These are phyloP conservation scores for Pantherophis alleghaniensis DNA, from an alignment of 2,797 vertebrate species.

Conservation along the genomic window DNA sequence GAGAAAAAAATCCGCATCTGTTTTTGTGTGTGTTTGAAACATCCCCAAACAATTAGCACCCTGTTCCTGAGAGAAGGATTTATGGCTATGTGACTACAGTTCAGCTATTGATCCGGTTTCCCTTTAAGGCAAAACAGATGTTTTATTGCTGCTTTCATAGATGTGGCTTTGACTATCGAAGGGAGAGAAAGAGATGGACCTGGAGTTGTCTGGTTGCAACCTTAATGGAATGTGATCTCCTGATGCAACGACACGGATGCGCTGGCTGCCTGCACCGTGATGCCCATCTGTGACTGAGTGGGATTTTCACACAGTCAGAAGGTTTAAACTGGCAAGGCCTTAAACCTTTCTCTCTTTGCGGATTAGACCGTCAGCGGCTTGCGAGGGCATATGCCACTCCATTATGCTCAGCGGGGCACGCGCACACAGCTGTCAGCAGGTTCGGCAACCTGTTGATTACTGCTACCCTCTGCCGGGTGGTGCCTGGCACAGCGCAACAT, in stretches of 20 bases:
- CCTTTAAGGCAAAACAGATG: background rate
- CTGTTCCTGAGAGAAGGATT: background rate
- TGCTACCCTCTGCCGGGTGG: constrained; percentile 11
- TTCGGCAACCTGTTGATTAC: background rate
- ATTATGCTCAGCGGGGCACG: constrained; percentile 12
- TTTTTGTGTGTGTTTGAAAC: background rate
- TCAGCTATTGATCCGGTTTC: background rate
- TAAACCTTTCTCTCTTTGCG: constrained; percentile 23
- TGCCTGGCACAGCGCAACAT: background rate
- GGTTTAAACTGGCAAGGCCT: constrained; percentile 21
- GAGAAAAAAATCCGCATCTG: no score
- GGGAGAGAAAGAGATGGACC: background rate
- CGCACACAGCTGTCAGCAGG: background rate
- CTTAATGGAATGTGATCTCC: background rate
- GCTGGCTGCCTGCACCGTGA: background rate
- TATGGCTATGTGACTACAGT: background rate
- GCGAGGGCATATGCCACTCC: constrained; percentile 35
- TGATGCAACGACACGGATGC: background rate
- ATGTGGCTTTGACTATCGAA: background rate
- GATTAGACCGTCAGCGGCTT: constrained; percentile 29
- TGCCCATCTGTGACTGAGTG: constrained; percentile 33
- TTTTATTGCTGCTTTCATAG: background rate
- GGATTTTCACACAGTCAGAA: constrained; percentile 34
- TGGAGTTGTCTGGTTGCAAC: background rate
- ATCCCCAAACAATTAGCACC: background rate